Base-by-base conservation (phyloP, 2,888 invertebrate species). In the Shargacucullia verbasci region DNA sequence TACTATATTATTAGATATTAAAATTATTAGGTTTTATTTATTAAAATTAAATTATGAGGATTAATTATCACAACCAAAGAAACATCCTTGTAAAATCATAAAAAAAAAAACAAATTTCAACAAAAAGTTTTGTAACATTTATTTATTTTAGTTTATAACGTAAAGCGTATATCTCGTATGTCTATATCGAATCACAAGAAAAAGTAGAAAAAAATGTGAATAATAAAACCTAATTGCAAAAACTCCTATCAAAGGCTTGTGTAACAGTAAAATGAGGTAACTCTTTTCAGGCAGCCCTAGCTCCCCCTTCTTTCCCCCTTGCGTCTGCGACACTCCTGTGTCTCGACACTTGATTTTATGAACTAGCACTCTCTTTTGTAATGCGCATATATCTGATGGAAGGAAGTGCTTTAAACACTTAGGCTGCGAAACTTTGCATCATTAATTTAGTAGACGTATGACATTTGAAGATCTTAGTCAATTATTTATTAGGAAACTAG, bases 311-410 rank as follows among this genome's bases (percentile, higher is more conserved):
- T 8, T 29, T 15, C 34, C 46, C 38, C 37, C 39, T 45, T 33
- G 14, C 39, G 48, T 64, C 41, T 45, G 39, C 27, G 57, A 62
- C 67, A 62, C 72, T 56, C 55, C 60, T 50, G 37, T 62, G 60
- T 61, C 64, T 59, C 65, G 47, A 48, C 70, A 70, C 76, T 76
- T 76, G 72, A 76, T 76, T 76, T 76, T 66, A 74, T 65, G 63
- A 63, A 69, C 72, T 60, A 59, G 47, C 72, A 70, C 76, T 74
- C 65, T 67, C 61, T 60, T 70, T 67, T 70, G 74, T 66, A 60
- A 73, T 73, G 65, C 50, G 59, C 60, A 73, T 70, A 70, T 54
- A 59, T 63, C 57, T 38, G 59, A 70, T 61, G 57, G 39, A 56
- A 58, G 46, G 55, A 67, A 70, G 57, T 50, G 59, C 67, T 73